phyloP scores from a whole-genome alignment of 2,113 vertebrate species.

The Podilymbus podiceps region DNA sequence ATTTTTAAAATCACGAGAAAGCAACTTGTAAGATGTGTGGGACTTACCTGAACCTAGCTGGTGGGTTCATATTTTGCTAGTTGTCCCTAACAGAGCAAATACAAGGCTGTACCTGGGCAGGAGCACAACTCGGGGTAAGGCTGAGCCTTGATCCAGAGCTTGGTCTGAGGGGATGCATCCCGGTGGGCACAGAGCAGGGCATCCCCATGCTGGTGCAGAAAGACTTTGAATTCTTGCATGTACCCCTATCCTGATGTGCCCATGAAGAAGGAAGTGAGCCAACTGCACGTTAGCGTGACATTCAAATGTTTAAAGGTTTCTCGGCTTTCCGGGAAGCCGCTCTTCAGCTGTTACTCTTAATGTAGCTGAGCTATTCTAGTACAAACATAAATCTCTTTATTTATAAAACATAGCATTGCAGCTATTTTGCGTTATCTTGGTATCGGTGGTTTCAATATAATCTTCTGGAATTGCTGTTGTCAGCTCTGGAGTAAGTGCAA shows the following conservation, averaged over 20 bases:
- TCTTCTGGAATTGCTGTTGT: conserved; percentile 15
- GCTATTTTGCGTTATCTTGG: background rate
- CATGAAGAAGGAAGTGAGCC: background rate
- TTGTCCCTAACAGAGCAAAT: background rate
- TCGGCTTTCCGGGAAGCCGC: background rate
- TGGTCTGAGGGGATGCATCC: background rate
- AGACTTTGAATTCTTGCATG: background rate
- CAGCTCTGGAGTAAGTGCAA: background rate
- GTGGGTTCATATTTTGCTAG: background rate
- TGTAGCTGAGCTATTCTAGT: background rate
- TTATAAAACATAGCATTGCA: background rate
- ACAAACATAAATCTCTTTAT: background rate
- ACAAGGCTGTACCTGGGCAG: background rate
- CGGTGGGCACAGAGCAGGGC: background rate
- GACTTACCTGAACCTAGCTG: background rate
- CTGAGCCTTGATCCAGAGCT: background rate
- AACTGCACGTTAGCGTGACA: fast-evolving
- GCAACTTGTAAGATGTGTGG: background rate
- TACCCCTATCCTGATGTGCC: background rate
- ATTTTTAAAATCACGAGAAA: background rate
- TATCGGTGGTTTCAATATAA: background rate
- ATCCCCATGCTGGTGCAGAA: background rate
- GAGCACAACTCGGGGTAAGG: too few species aligned
- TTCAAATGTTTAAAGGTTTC: background rate
- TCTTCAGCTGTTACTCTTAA: background rate